A percentile compares a stretch with the other conserved stretches of the same genome.
These are phyloP conservation scores for Megalops cyprinoides DNA, from an alignment of 2,797 vertebrate genomes.

Conservation along the genomic window DNA sequence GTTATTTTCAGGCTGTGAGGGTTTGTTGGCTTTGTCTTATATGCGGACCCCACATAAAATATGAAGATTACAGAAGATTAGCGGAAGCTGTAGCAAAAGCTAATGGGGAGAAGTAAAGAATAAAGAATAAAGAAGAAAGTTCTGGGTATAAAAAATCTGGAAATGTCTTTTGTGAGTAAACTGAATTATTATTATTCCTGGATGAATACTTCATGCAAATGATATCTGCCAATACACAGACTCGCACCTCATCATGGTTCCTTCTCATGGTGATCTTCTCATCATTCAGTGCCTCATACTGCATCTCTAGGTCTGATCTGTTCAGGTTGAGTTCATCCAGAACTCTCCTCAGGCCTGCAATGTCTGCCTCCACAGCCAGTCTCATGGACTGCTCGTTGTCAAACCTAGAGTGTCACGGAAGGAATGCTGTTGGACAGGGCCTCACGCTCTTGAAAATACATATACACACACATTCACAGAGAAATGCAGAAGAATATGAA, in stretches of 20 bases:
- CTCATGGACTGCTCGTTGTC: slow-evolving; percentile 71
- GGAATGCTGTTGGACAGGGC: too few species aligned
- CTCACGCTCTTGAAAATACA: neutral
- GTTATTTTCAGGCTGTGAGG: too few species aligned
- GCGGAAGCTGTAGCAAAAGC: too few species aligned
- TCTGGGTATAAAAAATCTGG: too few species aligned
- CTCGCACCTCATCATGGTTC: slow-evolving; percentile 78
- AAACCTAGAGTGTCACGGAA: slow-evolving; percentile 47
- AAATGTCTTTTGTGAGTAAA: too few species aligned
- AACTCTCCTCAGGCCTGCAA: slow-evolving; percentile 62
- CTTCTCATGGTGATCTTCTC: slow-evolving; percentile 75
- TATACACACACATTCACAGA: slow-evolving; percentile 15
- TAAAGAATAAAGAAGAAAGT: too few species aligned
- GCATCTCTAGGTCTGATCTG: slow-evolving; percentile 75
- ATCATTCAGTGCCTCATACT: slow-evolving; percentile 77
- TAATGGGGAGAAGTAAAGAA: too few species aligned
- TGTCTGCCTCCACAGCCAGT: slow-evolving; percentile 72
- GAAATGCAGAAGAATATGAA: neutral
- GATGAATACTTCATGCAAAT: too few species aligned
- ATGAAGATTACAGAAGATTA: too few species aligned
- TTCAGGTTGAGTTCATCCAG: slow-evolving; percentile 73
- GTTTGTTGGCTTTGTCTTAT: too few species aligned
- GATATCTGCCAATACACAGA: neutral
- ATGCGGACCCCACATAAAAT: too few species aligned
- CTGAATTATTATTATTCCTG: too few species aligned